Evolutionary conservation across 2,888 invertebrate species (phyloP).

Genomic region (Eupithecia centaureata): DNA sequence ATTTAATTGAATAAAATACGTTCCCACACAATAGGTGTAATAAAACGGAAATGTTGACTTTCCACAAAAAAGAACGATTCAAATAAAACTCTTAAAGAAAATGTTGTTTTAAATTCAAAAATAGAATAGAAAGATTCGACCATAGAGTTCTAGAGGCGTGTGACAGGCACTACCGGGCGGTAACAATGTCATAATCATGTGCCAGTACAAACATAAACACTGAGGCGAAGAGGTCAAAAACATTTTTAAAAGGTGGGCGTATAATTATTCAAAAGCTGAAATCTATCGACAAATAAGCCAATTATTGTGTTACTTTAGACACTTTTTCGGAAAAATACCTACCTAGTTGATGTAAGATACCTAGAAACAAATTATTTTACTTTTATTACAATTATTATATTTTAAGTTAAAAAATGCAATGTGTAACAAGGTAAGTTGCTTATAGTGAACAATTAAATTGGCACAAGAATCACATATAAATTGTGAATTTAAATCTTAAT

Average conservation of each 20-base stretch:
- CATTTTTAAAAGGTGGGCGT: neutral
- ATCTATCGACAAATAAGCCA: too few relatives aligned
- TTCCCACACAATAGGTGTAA: neutral
- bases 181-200: constrained; percentile 38
- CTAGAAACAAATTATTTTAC: too few relatives aligned
- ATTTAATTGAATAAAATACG: neutral
- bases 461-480: too few relatives aligned
- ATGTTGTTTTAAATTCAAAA: constrained; percentile 13
- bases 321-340: too few relatives aligned
- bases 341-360: too few relatives aligned
- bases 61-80: constrained; percentile 8
- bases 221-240: constrained; percentile 20
- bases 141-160: constrained; percentile 23
- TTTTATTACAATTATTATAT: too few relatives aligned
- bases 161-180: constrained; percentile 33
- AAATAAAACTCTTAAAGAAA: constrained; percentile 6
- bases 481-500: too few relatives aligned
- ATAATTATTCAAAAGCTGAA: too few relatives aligned
- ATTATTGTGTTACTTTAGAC: too few relatives aligned
- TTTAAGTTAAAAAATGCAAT: too few relatives aligned
- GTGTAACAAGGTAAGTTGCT: too few relatives aligned
- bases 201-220: constrained; percentile 21
- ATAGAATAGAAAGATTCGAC: constrained; percentile 21
- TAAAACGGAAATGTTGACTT: constrained; percentile 14
- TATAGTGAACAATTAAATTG: too few relatives aligned